These are phyloP conservation scores for Cololabis saira DNA, from an alignment of 2,113 vertebrate genomes.

Conservation along the genomic window DNA sequence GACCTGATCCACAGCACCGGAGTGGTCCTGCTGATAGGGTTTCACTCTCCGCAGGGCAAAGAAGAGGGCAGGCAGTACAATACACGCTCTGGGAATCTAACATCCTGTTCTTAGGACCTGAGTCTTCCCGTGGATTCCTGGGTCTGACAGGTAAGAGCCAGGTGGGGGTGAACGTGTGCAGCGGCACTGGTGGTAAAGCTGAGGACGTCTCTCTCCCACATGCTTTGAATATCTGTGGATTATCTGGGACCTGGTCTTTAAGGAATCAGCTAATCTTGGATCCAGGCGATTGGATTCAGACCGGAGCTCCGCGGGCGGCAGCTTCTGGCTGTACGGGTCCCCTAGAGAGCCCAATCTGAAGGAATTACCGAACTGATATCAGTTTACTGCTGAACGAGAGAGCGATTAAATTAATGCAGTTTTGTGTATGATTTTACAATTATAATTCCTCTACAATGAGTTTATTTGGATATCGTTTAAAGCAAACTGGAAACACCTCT, in stretches of 20 bases:
- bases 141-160: conserved; percentile 70
- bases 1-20: conserved; percentile 51
- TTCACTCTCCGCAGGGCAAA: conserved; percentile 72
- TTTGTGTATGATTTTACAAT: background rate
- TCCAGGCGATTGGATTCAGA: conserved; percentile 9
- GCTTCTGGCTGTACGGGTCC: conserved; percentile 13
- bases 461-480: conserved; percentile 1
- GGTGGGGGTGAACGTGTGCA: conserved; percentile 11
- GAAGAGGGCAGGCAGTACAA: conserved; percentile 60
- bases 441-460: background rate
- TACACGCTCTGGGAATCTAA: conserved; percentile 48
- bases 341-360: conserved; percentile 3
- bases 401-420: background rate
- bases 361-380: conserved; percentile 21
- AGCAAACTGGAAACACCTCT: conserved; percentile 3
- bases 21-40: conserved; percentile 60
- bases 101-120: conserved; percentile 44
- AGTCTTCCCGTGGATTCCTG: conserved; percentile 52
- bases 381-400: background rate
- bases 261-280: conserved; percentile 31
- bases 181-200: background rate
- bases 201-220: background rate
- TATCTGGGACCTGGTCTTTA: conserved; percentile 10
- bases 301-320: conserved; percentile 9
- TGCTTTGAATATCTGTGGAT: conserved; percentile 38